These are phyloP conservation scores for Drosophila silvestris DNA, from an alignment of 2,888 invertebrate genomes.

Conservation along the genomic window DNA sequence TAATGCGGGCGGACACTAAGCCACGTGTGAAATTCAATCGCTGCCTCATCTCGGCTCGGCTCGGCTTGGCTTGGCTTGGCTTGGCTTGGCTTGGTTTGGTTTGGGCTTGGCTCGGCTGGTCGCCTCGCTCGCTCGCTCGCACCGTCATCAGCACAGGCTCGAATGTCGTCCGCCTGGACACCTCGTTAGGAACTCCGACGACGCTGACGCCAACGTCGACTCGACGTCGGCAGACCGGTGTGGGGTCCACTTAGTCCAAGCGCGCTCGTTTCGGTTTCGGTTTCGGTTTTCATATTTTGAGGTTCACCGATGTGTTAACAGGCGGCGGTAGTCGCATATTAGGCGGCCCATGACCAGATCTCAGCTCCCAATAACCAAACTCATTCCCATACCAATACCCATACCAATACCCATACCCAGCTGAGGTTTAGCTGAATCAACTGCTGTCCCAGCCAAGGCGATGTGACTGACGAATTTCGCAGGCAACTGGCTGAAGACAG, in stretches of 20 bases:
- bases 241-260: slow-evolving; percentile 53
- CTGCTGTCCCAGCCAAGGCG: slow-evolving; percentile 26
- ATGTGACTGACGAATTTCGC: slow-evolving; percentile 56
- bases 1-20: slow-evolving; percentile 83
- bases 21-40: slow-evolving; percentile 84
- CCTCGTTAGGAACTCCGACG: slow-evolving; percentile 67
- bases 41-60: slow-evolving; percentile 26
- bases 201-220: slow-evolving; percentile 12
- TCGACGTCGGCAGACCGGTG: slow-evolving; percentile 36
- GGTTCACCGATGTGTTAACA: slow-evolving; percentile 80
- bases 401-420: background rate
- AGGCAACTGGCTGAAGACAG: slow-evolving; percentile 38
- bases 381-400: background rate
- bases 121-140: slow-evolving; percentile 37
- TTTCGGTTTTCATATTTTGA: slow-evolving; percentile 78
- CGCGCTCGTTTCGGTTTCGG: slow-evolving; percentile 61
- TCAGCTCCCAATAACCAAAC: slow-evolving; percentile 10
- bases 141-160: slow-evolving; percentile 48
- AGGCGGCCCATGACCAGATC: slow-evolving; percentile 57
- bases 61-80: slow-evolving; percentile 2
- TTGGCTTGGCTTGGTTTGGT: background rate
- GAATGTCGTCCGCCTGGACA: slow-evolving; percentile 75
- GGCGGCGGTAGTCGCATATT: slow-evolving; percentile 80
- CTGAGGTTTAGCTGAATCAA: slow-evolving; percentile 1
- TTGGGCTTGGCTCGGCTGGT: slow-evolving; percentile 12